Evolutionary conservation across 2,797 vertebrate genomes (phyloP).

Genomic region (Danionella dracula): DNA sequence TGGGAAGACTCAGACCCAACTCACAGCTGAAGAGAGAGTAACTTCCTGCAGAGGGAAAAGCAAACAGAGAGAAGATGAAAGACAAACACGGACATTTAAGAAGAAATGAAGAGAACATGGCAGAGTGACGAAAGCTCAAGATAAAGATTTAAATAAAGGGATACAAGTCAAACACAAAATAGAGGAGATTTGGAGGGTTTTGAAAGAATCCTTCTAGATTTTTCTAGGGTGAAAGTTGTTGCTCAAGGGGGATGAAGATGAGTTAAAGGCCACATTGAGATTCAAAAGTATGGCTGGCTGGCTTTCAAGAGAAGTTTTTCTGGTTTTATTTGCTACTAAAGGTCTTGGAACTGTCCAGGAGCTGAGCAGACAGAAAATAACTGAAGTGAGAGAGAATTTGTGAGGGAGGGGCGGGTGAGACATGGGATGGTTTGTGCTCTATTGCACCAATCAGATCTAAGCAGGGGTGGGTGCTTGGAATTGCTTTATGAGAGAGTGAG

Average conservation of each 20-base stretch:
- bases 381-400: slow-evolving; percentile 13
- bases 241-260: neutral
- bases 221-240: no score
- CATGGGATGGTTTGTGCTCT: slow-evolving; percentile 2
- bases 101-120: slow-evolving; percentile 17
- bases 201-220: neutral
- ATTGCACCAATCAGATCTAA: slow-evolving; percentile 35
- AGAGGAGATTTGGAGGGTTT: neutral
- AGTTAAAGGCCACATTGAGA: slow-evolving; percentile 11
- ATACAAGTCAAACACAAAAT: neutral
- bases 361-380: slow-evolving; percentile 33
- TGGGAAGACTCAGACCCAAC: slow-evolving; percentile 4
- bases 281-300: neutral
- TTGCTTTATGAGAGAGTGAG: slow-evolving; percentile 21
- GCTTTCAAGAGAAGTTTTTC: neutral
- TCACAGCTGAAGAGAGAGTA: slow-evolving; percentile 1
- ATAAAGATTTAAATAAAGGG: neutral
- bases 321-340: slow-evolving; percentile 9
- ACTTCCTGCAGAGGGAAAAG: slow-evolving; percentile 16
- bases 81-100: slow-evolving; percentile 12
- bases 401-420: slow-evolving; percentile 10
- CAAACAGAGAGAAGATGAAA: slow-evolving; percentile 22
- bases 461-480: slow-evolving; percentile 26
- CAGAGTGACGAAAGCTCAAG: neutral
- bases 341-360: slow-evolving; percentile 30